phyloP scores from a whole-genome alignment of 1,140 invertebrate species.

The Drosophila tsacasi region DNA sequence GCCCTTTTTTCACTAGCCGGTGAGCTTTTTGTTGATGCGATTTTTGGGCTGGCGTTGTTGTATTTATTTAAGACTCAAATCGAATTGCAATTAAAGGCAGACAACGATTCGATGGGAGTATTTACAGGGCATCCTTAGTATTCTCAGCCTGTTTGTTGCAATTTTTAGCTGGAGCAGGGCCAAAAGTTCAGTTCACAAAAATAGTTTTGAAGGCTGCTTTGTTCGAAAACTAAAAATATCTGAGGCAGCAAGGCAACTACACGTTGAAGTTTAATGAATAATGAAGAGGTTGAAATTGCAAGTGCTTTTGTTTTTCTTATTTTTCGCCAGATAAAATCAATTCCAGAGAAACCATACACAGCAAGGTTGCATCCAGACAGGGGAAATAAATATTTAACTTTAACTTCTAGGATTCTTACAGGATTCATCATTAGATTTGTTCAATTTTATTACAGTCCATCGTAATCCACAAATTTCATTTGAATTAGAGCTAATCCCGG shows the following conservation, averaged over 20 bases:
- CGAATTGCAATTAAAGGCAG: slow-evolving; percentile 64
- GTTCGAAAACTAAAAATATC: slow-evolving; percentile 18
- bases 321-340: slow-evolving; percentile 4
- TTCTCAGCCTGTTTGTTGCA: slow-evolving; percentile 5
- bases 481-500: background rate
- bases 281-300: slow-evolving; percentile 33
- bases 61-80: slow-evolving; percentile 55
- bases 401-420: background rate
- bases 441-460: background rate
- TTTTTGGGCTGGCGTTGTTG: slow-evolving; percentile 18
- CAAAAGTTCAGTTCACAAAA: slow-evolving; percentile 65
- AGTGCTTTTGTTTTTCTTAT: background rate
- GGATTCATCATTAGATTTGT: background rate
- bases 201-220: slow-evolving; percentile 51
- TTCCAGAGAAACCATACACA: background rate
- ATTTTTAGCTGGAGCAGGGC: slow-evolving; percentile 6
- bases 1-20: background rate
- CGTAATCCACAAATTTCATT: slow-evolving; percentile 17
- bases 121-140: slow-evolving; percentile 12
- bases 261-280: slow-evolving; percentile 66
- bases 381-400: background rate
- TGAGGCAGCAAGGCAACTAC: slow-evolving; percentile 27
- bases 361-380: background rate
- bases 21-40: slow-evolving; percentile 1
- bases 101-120: slow-evolving; percentile 10